These are phyloP conservation scores for Drosophila bipectinata DNA, from an alignment of 1,140 invertebrate species.

Conservation along the genomic window DNA sequence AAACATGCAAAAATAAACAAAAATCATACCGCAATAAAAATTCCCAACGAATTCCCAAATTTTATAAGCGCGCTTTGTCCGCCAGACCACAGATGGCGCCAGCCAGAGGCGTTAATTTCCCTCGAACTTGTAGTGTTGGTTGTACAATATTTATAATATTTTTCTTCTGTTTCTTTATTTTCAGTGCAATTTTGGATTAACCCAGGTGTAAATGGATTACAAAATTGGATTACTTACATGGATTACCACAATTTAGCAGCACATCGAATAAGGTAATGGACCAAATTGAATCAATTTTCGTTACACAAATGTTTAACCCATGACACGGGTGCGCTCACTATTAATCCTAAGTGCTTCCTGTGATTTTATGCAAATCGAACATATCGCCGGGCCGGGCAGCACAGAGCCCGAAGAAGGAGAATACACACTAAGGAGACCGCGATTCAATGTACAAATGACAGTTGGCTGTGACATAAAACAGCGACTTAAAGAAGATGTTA, in stretches of 20 bases:
- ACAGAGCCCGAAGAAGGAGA: not conserved
- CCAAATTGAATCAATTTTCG: conserved; percentile 40
- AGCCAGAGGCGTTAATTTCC: conserved; percentile 7
- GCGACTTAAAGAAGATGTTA: conserved; percentile 75
- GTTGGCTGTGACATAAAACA: conserved; percentile 81
- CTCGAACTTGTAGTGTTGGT: not conserved
- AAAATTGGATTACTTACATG: conserved; percentile 46
- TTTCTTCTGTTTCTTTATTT: not conserved
- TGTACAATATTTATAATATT: not conserved
- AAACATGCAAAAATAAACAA: not conserved
- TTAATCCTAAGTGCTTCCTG: conserved; percentile 82
- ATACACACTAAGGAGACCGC: conserved; percentile 18
- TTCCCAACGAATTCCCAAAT: conserved; percentile 10
- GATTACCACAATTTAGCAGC: conserved; percentile 40
- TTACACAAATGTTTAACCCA: conserved; percentile 48
- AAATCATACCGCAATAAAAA: not conserved
- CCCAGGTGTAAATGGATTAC: conserved; percentile 38
- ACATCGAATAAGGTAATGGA: conserved; percentile 50
- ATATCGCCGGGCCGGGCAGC: conserved; percentile 36
- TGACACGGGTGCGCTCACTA: conserved; percentile 46
- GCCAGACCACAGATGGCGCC: conserved; percentile 16
- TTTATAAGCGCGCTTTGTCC: conserved; percentile 16
- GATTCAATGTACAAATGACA: conserved; percentile 80
- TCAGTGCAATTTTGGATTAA: conserved; percentile 55
- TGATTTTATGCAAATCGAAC: conserved; percentile 80